phyloP scores from a whole-genome alignment of 2,113 vertebrate genomes.

The Balaenoptera acutorostrata region DNA sequence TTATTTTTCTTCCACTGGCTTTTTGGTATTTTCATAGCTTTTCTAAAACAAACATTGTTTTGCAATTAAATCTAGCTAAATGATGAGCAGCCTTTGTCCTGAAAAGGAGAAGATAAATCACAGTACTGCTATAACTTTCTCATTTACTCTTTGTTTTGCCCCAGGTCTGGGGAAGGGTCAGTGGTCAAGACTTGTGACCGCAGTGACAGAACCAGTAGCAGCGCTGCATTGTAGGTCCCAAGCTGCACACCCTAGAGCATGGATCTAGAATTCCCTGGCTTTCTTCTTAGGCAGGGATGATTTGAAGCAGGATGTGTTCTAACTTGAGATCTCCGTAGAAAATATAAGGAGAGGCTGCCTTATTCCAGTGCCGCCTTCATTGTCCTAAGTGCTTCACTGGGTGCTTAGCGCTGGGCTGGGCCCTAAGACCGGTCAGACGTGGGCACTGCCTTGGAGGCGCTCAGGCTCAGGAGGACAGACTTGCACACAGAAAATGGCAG shows the following conservation, averaged over 20 bases:
- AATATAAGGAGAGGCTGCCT: neutral
- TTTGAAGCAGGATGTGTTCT: neutral
- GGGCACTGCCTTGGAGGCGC: neutral
- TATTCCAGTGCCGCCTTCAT: neutral
- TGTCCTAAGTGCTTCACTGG: rapidly evolving
- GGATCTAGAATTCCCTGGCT: neutral
- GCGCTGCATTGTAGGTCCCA: neutral
- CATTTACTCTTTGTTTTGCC: neutral
- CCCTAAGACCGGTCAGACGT: neutral
- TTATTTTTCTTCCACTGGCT: neutral
- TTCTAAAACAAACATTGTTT: neutral
- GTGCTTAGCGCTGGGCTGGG: rapidly evolving
- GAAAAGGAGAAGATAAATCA: neutral
- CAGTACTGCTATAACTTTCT: neutral
- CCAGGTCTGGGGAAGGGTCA: neutral
- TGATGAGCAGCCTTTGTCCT: neutral
- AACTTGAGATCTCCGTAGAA: neutral
- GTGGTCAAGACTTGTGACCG: neutral
- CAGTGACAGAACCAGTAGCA: neutral
- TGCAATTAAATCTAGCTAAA: neutral
- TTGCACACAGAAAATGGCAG: neutral
- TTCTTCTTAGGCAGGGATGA: neutral
- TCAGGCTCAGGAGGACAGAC: neutral
- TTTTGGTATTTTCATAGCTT: neutral
- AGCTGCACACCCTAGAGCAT: neutral